Evolutionary conservation across 2,888 invertebrate species (phyloP).

Genomic region (Drosophila birchii): DNA sequence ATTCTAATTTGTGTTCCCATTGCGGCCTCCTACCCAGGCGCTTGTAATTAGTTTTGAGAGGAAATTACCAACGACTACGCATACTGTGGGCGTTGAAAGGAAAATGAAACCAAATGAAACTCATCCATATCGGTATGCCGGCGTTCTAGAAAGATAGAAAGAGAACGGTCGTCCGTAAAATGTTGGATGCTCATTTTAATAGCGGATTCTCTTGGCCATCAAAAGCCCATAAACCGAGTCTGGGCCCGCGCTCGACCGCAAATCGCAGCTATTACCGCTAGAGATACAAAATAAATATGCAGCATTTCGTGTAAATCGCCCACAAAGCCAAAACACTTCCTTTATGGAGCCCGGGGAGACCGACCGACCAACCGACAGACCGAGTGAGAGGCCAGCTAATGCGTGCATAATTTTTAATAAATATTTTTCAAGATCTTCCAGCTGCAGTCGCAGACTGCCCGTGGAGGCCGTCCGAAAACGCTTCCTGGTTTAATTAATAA

Average conservation of each 20-base stretch:
- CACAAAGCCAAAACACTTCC: conserved; percentile 71
- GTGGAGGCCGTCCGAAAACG: conserved; percentile 61
- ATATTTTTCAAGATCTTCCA: conserved; percentile 75
- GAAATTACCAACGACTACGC: conserved; percentile 62
- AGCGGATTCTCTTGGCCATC: conserved; percentile 61
- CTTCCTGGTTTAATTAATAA: conserved; percentile 83
- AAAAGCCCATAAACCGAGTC: conserved; percentile 65
- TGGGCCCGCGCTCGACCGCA: conserved; percentile 32
- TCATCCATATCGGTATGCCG: conserved; percentile 6
- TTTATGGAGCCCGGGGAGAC: conserved; percentile 57
- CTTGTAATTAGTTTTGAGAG: conserved; percentile 71
- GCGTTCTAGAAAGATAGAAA: conserved; percentile 9
- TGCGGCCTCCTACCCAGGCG: neutral
- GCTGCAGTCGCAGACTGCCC: conserved; percentile 52
- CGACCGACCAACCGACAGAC: conserved; percentile 8
- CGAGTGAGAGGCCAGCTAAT: conserved; percentile 59
- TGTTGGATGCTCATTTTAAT: conserved; percentile 50
- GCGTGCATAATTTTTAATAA: conserved; percentile 81
- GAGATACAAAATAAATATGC: conserved; percentile 63
- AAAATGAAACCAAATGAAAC: conserved; percentile 36
- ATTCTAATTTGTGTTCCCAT: conserved; percentile 34
- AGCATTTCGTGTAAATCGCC: conserved; percentile 73
- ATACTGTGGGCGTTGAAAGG: conserved; percentile 61
- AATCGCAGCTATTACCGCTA: conserved; percentile 52
- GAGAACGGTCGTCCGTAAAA: conserved; percentile 46